A percentile compares a stretch with the other conserved stretches of the same genome.
phyloP scores from a whole-genome alignment of 2,113 vertebrate species.

The Alaudala cheleensis region DNA sequence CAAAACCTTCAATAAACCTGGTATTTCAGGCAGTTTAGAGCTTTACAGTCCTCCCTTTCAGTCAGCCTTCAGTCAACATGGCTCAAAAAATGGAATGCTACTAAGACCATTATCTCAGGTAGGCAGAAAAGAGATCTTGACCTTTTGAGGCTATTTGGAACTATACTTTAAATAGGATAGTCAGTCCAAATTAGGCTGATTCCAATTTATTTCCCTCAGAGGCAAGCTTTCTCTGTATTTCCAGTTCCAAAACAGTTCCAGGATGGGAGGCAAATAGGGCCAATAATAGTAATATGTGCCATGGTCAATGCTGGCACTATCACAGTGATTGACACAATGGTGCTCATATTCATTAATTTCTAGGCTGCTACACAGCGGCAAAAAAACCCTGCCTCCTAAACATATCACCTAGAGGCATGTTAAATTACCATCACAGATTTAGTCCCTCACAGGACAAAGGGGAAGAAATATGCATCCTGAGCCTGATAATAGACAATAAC shows the following conservation, averaged over 20 bases:
- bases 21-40: neutral
- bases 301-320: neutral
- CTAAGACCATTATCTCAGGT: neutral
- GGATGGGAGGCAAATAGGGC: neutral
- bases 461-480: neutral
- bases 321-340: neutral
- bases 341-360: neutral
- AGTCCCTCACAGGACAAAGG: rapidly evolving
- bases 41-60: neutral
- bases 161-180: neutral
- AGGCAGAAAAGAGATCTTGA: neutral
- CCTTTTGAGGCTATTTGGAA: neutral
- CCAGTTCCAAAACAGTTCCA: neutral
- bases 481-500: neutral
- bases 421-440: neutral
- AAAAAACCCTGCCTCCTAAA: neutral
- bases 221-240: neutral
- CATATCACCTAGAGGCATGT: neutral
- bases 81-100: neutral
- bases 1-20: neutral
- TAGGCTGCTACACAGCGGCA: neutral
- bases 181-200: neutral
- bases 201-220: neutral
- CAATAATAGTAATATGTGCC: rapidly evolving
- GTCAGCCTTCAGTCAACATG: neutral